Evolutionary conservation across 2,113 vertebrate genomes (phyloP), one percentile per base, ranked within the genome.

Genomic region (Turdus rufiventris): DNA sequence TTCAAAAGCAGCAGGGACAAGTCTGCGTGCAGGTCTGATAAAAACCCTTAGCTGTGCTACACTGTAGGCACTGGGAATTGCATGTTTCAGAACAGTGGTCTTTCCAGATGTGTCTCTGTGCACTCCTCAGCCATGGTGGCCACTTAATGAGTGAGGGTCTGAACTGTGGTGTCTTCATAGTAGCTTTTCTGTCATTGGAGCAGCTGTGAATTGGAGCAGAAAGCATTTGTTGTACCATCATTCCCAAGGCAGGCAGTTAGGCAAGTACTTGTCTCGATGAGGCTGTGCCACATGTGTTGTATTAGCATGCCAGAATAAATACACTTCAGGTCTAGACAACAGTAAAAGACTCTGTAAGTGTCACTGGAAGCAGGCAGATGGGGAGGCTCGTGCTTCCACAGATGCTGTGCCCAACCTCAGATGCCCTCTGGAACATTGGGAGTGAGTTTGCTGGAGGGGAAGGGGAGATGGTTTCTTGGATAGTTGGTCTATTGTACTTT

Each of bases 201-300:
- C 26, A 74, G 56, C 56, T 93, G 76, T 87, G 91, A 95, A 94
- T 74, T 93, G 48, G 86, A 95, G 94, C 86, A 93, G 95, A 94
- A 96, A 94, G n/a, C 0, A 0, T 77, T 87, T 77, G 79, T 81
- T 78, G 76, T 93, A 77, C 68, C 40, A 23, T 36, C 34, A 8
- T 85, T 92, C 92, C 92, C 83, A 62, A 81, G 86, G 48, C 48
- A 81, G 48, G n/a, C 70, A 75, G 47, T 83, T 70, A 80, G 47
- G 43, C 60, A 57, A 63, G 31, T 14, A 34, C 56, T n/a, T 87
- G 36, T 91, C 76, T 74, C 3, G 10, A 51, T 90, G 79, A 90
- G 88, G 24, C 48, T 89, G 51, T 47, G 65, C 56, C 72, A 88
- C 47, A 47, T 2, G 4, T 80, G 79, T 84, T 92, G 40, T 78